A percentile compares a stretch with the other conserved stretches of the same genome.
phyloP scores from a whole-genome alignment of 2,888 invertebrate genomes.

The Scrobipalpa atriplicella region DNA sequence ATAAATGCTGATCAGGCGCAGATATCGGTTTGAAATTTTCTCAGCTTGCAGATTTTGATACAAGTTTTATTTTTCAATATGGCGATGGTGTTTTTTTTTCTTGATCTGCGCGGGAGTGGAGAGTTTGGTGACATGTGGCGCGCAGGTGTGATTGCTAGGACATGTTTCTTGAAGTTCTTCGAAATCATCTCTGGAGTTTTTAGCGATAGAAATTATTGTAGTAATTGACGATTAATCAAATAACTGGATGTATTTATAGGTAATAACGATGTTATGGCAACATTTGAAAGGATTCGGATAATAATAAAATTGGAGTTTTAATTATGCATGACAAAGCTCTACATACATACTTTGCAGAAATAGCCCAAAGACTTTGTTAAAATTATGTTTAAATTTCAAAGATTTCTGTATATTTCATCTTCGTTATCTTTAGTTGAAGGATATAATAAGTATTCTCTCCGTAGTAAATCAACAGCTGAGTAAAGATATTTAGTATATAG shows the following conservation, averaged over 20 bases:
- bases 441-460: too few relatives aligned
- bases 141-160: constrained; percentile 36
- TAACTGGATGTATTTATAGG: not conserved
- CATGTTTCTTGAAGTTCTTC: constrained; percentile 20
- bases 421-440: too few relatives aligned
- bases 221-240: not conserved
- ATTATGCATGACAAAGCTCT: too few relatives aligned
- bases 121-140: constrained; percentile 62
- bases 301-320: too few relatives aligned
- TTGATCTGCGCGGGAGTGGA: constrained; percentile 49
- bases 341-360: too few relatives aligned
- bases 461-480: too few relatives aligned
- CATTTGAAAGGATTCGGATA: too few relatives aligned
- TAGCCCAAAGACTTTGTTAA: too few relatives aligned
- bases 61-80: constrained; percentile 47
- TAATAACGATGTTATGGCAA: too few relatives aligned
- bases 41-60: constrained; percentile 50
- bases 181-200: constrained; percentile 2
- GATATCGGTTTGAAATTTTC: constrained; percentile 57
- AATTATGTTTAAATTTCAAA: too few relatives aligned
- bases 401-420: too few relatives aligned
- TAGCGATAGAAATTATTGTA: constrained; percentile 5
- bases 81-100: constrained; percentile 34
- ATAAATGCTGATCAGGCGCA: constrained; percentile 54
- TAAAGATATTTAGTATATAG: too few relatives aligned